Conservation (phyloP, 2,797 vertebrate species). For the Lophotriccus pileatus region DNA sequence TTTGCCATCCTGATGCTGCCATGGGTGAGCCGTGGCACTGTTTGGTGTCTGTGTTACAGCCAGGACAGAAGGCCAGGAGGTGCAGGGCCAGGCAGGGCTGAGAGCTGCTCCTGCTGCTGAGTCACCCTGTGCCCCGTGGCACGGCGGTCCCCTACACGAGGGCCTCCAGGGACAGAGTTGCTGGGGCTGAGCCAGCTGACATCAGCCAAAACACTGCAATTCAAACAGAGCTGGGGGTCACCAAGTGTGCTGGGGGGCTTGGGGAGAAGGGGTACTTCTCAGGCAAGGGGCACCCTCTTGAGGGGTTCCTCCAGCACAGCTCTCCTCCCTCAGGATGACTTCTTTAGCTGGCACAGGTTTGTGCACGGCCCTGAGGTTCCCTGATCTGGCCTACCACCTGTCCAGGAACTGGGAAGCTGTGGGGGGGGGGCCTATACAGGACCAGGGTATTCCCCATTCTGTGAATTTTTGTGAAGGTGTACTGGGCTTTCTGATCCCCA, state of each 20-base stretch:
- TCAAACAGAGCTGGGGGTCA: neutral
- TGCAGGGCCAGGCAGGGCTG: neutral
- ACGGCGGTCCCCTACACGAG: neutral
- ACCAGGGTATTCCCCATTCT: neutral
- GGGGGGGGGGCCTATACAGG: neutral
- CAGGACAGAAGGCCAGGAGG: neutral
- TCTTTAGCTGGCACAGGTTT: neutral
- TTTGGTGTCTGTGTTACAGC: neutral
- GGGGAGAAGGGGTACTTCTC: neutral
- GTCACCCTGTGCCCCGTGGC: neutral
- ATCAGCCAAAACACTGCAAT: neutral
- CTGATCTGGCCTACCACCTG: fast-evolving
- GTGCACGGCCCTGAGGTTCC: neutral
- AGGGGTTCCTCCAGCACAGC: neutral
- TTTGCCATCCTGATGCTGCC: neutral
- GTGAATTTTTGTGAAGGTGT: neutral
- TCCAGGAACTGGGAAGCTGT: neutral
- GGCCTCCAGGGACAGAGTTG: neutral
- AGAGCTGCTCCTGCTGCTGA: neutral
- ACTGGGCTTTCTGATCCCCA: neutral
- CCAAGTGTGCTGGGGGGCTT: neutral
- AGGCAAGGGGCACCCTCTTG: fast-evolving
- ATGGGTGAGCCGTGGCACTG: neutral
- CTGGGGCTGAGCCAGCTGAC: neutral
- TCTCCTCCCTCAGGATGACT: fast-evolving